Conservation (phyloP, 1,140 invertebrate genomes). For the Rhagoletis zephyria region DNA sequence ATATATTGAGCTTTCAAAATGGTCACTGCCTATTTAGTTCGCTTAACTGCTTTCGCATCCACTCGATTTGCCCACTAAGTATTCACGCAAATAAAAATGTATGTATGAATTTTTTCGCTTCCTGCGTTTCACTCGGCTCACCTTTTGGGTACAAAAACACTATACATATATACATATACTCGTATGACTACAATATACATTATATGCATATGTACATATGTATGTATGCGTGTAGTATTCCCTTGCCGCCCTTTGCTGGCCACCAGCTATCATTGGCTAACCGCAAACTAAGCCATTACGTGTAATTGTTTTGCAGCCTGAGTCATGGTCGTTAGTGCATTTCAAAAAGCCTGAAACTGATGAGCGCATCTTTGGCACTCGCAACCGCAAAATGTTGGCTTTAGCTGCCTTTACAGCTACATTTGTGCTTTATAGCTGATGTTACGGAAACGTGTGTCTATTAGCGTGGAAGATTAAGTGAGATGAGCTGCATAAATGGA, state of each 20-base stretch:
- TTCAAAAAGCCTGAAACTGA: conserved; percentile 19
- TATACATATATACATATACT: background rate
- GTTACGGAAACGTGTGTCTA: background rate
- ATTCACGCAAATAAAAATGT: too few relatives aligned
- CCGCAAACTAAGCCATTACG: conserved; percentile 41
- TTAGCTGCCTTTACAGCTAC: background rate
- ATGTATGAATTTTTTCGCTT: too few relatives aligned
- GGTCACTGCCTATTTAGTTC: background rate
- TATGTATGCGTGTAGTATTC: background rate
- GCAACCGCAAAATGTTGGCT: conserved; percentile 37
- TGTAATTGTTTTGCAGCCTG: conserved; percentile 17
- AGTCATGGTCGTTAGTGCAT: conserved; percentile 38
- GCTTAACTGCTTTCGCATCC: background rate
- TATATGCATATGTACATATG: background rate
- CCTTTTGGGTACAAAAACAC: too few relatives aligned
- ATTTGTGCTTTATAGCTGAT: background rate
- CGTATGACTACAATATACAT: background rate
- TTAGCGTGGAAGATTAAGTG: conserved; percentile 46
- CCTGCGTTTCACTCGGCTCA: too few relatives aligned
- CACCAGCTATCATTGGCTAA: conserved; percentile 34
- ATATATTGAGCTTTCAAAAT: too few relatives aligned
- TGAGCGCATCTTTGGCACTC: conserved; percentile 20
- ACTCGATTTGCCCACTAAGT: too few relatives aligned
- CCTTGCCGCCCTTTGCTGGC: background rate
- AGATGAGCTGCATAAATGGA: conserved; percentile 3